phyloP scores from a whole-genome alignment of 2,113 vertebrate species.

The Leptobrachium ailaonicum region DNA sequence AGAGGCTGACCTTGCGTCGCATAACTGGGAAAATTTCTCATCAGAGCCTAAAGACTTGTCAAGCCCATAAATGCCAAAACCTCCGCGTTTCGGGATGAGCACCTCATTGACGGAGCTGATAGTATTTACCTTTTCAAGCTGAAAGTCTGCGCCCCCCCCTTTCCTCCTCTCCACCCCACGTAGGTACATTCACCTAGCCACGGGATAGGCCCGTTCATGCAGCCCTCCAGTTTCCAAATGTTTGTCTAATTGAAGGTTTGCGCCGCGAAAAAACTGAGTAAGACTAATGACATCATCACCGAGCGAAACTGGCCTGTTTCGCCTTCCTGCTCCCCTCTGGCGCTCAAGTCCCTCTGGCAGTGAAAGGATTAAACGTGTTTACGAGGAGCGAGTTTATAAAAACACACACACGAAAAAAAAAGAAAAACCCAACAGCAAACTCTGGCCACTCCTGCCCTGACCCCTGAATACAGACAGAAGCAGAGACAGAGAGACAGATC shows the following conservation, averaged over 20 bases:
- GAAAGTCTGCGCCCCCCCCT: not conserved
- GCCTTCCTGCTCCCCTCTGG: not conserved
- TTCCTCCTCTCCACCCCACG: not conserved
- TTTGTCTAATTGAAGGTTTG: not conserved
- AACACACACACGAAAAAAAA: not conserved
- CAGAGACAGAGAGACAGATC: conserved; percentile 40
- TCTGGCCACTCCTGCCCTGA: conserved; percentile 5
- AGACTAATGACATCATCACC: conserved; percentile 22
- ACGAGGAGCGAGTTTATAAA: not conserved
- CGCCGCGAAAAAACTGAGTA: not conserved
- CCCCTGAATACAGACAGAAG: conserved; percentile 58
- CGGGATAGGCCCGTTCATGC: conserved; percentile 11
- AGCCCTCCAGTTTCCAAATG: not conserved
- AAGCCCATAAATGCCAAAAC: no score
- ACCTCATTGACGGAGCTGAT: not conserved
- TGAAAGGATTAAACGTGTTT: not conserved
- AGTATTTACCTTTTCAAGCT: conserved; percentile 1
- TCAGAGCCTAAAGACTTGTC: not conserved
- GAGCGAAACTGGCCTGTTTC: conserved; percentile 8
- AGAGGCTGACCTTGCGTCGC: not conserved
- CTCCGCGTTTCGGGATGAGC: not conserved
- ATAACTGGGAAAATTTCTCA: not conserved
- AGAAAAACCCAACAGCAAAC: not conserved
- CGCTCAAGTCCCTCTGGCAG: not conserved
- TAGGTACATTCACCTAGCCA: not conserved